Conservation (phyloP, 2,888 invertebrate species). For the Stenodema calcarata region DNA sequence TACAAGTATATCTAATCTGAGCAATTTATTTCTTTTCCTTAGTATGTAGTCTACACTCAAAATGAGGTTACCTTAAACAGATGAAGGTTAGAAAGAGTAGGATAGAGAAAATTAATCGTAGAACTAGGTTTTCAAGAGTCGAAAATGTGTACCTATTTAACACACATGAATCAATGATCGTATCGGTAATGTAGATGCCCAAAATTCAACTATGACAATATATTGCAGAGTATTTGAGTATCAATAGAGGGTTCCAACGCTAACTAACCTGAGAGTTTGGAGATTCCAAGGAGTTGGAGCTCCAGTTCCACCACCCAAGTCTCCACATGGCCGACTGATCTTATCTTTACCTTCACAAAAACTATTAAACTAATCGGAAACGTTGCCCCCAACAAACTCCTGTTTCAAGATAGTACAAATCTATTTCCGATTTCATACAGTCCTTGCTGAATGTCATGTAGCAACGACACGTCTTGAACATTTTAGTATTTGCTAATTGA, state of each 20-base stretch:
- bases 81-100: no score
- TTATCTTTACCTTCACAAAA: neutral
- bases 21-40: no score
- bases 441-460: neutral
- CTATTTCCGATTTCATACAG: neutral
- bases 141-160: no score
- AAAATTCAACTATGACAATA: no score
- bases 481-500: neutral
- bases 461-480: neutral
- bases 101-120: no score
- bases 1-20: no score
- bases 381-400: neutral
- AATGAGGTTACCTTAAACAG: no score
- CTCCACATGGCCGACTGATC: conserved; percentile 27
- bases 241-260: neutral
- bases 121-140: no score
- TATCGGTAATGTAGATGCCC: no score
- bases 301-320: conserved; percentile 13
- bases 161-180: no score
- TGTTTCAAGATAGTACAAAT: neutral
- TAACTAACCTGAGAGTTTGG: conserved; percentile 9
- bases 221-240: no score
- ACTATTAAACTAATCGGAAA: conserved; percentile 18
- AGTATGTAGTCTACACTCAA: no score
- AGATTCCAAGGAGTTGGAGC: neutral